A percentile compares a stretch with the other conserved stretches of the same genome.
Conservation (phyloP, 2,888 invertebrate genomes). For the Tetrapedia diversipes region DNA sequence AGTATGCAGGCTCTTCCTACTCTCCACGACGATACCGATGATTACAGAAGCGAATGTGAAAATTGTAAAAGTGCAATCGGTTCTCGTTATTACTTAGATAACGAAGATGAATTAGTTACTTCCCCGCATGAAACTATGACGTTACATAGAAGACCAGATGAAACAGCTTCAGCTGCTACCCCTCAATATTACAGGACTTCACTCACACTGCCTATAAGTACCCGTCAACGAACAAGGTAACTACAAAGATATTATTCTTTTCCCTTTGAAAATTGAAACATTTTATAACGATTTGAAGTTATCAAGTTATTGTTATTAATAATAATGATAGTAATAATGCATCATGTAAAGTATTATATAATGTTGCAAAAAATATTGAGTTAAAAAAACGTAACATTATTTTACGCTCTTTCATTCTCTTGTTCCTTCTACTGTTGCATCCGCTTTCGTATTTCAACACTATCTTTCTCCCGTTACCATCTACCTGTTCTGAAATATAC, state of each 20-base stretch:
- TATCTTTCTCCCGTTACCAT: background rate
- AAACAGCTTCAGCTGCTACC: conserved; percentile 81
- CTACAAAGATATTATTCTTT: background rate
- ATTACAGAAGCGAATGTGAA: conserved; percentile 92
- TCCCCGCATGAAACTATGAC: conserved; percentile 88
- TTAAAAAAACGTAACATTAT: background rate
- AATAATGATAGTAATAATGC: background rate
- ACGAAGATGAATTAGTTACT: conserved; percentile 85
- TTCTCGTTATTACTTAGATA: conserved; percentile 86
- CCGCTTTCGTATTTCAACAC: background rate
- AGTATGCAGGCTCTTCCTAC: conserved; percentile 81
- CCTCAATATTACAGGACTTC: conserved; percentile 86
- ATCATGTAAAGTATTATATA: background rate
- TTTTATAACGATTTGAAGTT: background rate
- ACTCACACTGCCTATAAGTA: conserved; percentile 87
- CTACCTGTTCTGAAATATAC: background rate
- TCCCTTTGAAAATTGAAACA: background rate
- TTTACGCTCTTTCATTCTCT: background rate
- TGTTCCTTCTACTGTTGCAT: background rate
- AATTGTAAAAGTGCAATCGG: conserved; percentile 92
- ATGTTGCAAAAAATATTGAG: background rate
- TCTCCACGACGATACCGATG: conserved; percentile 86
- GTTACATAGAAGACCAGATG: conserved; percentile 85
- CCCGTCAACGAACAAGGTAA: conserved; percentile 84
- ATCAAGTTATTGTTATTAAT: background rate